Evolutionary conservation across 2,113 vertebrate genomes (phyloP).

Genomic region (Platichthys flesus): DNA sequence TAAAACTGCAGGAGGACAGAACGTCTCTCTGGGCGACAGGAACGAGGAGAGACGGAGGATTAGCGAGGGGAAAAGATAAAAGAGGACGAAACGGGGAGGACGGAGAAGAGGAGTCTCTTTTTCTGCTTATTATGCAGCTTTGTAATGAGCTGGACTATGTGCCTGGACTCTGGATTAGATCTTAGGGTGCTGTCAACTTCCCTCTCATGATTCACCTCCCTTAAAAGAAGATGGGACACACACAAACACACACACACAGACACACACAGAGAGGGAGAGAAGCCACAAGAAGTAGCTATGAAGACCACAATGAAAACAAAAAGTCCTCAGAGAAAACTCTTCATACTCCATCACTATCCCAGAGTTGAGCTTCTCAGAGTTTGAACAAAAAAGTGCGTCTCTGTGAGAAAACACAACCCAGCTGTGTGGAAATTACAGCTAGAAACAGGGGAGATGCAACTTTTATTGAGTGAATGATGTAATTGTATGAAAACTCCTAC

Average conservation of each 20-base stretch:
- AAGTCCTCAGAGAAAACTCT: too few relatives aligned
- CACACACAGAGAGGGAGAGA: too few relatives aligned
- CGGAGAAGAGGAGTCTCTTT: too few relatives aligned
- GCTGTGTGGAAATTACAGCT: neutral
- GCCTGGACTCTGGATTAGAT: slow-evolving; percentile 46
- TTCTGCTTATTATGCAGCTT: neutral
- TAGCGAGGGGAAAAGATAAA: slow-evolving; percentile 4
- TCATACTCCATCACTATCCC: neutral
- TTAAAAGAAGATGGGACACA: too few relatives aligned
- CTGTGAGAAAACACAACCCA: too few relatives aligned
- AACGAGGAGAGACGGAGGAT: slow-evolving; percentile 8
- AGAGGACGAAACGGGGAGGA: neutral
- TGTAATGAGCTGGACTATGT: slow-evolving; percentile 55
- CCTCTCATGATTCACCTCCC: neutral
- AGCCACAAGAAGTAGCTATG: too few relatives aligned
- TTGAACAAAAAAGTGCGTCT: too few relatives aligned
- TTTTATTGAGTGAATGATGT: neutral
- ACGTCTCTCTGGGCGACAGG: neutral
- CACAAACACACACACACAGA: too few relatives aligned
- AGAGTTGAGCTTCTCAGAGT: neutral
- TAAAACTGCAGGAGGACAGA: slow-evolving; percentile 5
- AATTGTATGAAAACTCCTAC: neutral
- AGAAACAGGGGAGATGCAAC: slow-evolving; percentile 5
- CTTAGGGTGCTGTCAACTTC: slow-evolving; percentile 37
- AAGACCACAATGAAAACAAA: too few relatives aligned